Conservation (phyloP, 2,797 vertebrate genomes). For the Molossus alvarezi region DNA sequence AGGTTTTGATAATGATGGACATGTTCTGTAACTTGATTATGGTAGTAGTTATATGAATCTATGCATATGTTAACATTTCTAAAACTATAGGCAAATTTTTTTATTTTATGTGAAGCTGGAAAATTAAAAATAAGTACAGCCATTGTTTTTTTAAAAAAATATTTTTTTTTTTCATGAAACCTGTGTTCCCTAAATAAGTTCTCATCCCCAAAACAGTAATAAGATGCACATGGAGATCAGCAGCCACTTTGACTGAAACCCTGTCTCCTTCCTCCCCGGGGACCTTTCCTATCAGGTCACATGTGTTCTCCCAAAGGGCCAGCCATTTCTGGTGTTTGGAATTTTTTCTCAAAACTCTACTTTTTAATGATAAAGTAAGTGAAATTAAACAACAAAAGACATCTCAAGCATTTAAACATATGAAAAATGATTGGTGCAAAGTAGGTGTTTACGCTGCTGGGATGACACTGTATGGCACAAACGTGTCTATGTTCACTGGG, state of each 20-base stretch:
- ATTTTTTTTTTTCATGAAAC: not conserved
- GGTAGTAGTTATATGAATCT: not conserved
- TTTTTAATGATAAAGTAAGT: slow-evolving; percentile 32
- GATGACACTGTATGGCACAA: not conserved
- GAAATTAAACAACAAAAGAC: not conserved
- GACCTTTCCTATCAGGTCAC: not conserved
- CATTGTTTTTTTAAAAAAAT: not conserved
- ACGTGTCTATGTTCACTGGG: not conserved
- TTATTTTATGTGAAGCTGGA: not conserved
- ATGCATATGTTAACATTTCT: not conserved
- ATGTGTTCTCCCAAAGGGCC: not conserved
- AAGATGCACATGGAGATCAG: no score
- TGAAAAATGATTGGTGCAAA: not conserved
- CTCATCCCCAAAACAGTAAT: not conserved
- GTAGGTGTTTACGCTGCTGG: not conserved
- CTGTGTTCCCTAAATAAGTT: not conserved
- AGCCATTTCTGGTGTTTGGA: not conserved
- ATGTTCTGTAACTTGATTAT: not conserved
- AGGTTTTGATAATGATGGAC: not conserved
- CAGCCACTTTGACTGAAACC: not conserved
- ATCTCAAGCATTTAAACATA: not conserved
- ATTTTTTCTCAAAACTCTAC: not conserved
- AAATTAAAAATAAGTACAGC: not conserved
- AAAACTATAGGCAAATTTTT: not conserved
- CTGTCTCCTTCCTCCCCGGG: accelerated